Conservation (phyloP, 2,113 vertebrate genomes). For the Crotalus tigris region DNA sequence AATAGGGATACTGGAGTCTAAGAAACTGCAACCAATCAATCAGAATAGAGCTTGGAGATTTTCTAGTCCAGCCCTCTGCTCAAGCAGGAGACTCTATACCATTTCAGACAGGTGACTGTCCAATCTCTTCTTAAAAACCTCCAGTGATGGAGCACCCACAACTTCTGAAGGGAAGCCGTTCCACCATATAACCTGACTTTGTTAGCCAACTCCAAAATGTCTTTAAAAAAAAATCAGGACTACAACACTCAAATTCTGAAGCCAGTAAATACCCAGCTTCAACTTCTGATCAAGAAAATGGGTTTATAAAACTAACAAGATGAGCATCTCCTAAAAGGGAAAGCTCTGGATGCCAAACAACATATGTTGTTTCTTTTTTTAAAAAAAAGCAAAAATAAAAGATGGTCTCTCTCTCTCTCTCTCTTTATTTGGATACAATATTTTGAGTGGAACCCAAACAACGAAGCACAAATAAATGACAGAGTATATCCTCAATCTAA, state of each 20-base stretch:
- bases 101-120: too few relatives aligned
- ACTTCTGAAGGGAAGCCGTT: too few relatives aligned
- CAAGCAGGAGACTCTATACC: too few relatives aligned
- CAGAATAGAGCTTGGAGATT: too few relatives aligned
- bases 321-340: background rate
- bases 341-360: background rate
- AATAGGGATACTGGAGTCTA: background rate
- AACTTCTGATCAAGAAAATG: background rate
- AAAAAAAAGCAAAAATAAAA: background rate
- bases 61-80: too few relatives aligned
- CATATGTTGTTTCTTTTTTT: background rate
- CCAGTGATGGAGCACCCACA: too few relatives aligned
- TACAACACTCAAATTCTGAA: background rate
- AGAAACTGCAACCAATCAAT: background rate
- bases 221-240: background rate
- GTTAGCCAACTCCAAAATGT: background rate
- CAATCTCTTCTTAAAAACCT: too few relatives aligned
- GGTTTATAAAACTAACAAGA: background rate
- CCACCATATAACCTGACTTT: background rate
- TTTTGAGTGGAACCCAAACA: background rate
- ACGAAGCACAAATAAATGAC: background rate
- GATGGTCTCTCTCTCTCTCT: background rate
- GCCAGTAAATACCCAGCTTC: background rate
- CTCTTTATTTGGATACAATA: background rate
- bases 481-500: background rate